Base-by-base conservation (phyloP, 2,113 vertebrate genomes). In the Talpa occidentalis region DNA sequence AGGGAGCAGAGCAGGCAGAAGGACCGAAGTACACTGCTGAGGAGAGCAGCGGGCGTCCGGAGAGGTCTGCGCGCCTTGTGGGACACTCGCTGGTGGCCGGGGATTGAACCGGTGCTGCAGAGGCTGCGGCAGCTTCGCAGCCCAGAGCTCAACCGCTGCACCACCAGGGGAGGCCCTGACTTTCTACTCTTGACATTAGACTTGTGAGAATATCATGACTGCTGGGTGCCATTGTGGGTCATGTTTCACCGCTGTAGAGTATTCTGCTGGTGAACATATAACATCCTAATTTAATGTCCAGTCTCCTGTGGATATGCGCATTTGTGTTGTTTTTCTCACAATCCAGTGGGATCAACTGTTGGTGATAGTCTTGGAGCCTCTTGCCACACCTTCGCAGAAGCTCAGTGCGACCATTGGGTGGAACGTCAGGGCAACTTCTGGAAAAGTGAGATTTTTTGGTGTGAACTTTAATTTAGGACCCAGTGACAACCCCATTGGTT, bases 191-290 rank as follows among this genome's bases (percentile, higher is more conserved):
- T 42, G 56, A 21, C 8, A 3, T 21, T 30, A 1, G 6, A 1
- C 69, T 19, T 42, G 24, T 12, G 24, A 52, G 52, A 72, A 3
- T 47, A 11, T 10, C 32, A 10, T 17, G 14, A 10, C 0, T 14
- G 21, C 11, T 7, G 17, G 28, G 26, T 9, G 6, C 37, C 3
- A 1, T 0, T 35, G 3, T 49, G 28, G 11, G 1, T 19, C 30
- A 22, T 8, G 47, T 77, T 24, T 79, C 15, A 0, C 64, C 1
- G 10, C 56, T 74, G 1, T 82, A 0, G 47, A 11, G 6, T 44
- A 69, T 42, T 54, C 42, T 16, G 32, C 1, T 3, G 0, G 7
- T 56, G 22, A 54, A 37, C 4, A 26, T 9, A 24, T 12, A 42
- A 37, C 44, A 78, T 10, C n/a, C 6, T 40, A 28, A 7, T 4